Conservation (phyloP, 2,113 vertebrate species). For the Bubo scandiacus region DNA sequence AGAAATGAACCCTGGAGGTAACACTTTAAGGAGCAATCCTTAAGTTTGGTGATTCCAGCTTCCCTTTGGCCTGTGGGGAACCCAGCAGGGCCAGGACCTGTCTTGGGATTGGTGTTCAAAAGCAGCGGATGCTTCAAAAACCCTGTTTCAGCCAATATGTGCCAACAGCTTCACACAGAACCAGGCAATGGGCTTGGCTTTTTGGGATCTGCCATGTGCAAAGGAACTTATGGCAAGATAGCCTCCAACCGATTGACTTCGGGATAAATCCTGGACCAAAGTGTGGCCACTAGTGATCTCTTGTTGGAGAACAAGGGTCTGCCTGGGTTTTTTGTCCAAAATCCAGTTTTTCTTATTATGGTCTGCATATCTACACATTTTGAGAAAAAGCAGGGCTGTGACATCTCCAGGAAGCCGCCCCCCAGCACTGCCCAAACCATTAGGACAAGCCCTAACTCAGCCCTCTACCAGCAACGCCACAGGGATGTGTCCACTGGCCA, state of each 20-base stretch:
- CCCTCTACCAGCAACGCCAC: rapidly evolving
- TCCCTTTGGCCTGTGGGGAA: not conserved
- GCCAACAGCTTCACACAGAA: not conserved
- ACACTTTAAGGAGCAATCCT: not conserved
- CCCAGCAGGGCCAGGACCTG: not conserved
- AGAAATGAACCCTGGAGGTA: not conserved
- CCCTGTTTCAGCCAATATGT: not conserved
- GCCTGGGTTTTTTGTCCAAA: not conserved
- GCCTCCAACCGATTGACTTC: not conserved
- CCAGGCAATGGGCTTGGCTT: rapidly evolving
- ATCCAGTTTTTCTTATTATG: not conserved
- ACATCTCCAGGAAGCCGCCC: not conserved
- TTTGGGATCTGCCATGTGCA: not conserved
- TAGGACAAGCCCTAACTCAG: not conserved
- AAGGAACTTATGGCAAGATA: not conserved
- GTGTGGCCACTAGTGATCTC: not conserved
- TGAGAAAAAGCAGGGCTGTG: not conserved
- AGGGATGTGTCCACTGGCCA: too few species aligned
- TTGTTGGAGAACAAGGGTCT: not conserved
- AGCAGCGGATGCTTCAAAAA: not conserved
- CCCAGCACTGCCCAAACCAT: not conserved
- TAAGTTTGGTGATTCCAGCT: not conserved
- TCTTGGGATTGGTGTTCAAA: rapidly evolving
- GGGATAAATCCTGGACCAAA: not conserved
- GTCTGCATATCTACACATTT: not conserved